Percentiles rank a stretch among this genome's conserved stretches.
Evolutionary conservation across 2,797 vertebrate genomes (phyloP).

Genomic region (Calcarius lapponicus): DNA sequence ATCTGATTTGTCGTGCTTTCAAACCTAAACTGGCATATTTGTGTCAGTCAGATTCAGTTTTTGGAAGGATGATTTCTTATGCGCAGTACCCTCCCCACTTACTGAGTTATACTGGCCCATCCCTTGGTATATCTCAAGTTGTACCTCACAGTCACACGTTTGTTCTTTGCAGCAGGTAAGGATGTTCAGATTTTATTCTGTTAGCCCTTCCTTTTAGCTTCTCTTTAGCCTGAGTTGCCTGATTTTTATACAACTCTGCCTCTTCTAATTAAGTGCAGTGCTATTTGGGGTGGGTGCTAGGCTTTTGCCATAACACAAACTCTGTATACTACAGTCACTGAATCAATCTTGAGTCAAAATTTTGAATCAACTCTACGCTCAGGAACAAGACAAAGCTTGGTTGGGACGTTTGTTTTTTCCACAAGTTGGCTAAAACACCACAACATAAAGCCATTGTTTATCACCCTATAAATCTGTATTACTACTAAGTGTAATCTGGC

Average conservation of each 20-base stretch:
- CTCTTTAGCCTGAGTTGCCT: not conserved
- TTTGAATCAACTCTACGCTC: not conserved
- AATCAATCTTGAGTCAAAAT: not conserved
- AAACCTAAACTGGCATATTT: not conserved
- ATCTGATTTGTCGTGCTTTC: not conserved
- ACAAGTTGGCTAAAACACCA: not conserved
- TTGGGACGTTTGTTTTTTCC: not conserved
- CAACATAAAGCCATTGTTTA: not conserved
- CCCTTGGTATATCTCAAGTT: not conserved
- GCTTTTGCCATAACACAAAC: not conserved
- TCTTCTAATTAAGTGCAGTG: not conserved
- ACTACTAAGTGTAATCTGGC: not conserved
- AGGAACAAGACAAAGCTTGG: not conserved
- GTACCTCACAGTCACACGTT: rapidly evolving
- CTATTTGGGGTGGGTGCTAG: rapidly evolving
- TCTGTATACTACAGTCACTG: no score
- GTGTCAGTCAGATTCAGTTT: not conserved
- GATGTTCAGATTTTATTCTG: not conserved
- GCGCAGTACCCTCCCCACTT: not conserved
- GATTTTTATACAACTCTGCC: not conserved
- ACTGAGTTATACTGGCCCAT: not conserved
- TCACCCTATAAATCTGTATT: not conserved
- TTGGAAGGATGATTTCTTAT: not conserved
- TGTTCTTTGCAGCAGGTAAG: not conserved
- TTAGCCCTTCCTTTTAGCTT: not conserved